Conservation (phyloP, 2,113 vertebrate genomes). For the Acanthisitta chloris region DNA sequence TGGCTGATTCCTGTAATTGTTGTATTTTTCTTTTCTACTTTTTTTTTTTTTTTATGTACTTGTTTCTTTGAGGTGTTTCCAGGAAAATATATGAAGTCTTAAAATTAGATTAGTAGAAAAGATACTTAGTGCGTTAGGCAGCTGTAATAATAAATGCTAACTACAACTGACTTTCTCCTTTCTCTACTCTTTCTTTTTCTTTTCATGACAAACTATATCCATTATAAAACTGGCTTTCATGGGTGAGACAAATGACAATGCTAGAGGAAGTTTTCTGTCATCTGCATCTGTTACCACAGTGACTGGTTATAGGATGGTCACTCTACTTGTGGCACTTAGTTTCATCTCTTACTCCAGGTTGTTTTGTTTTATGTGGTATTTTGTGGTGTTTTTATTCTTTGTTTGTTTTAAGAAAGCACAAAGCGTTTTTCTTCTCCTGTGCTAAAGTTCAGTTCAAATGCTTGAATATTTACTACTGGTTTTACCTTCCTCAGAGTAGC, state of each 20-base stretch:
- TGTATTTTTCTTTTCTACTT: background rate
- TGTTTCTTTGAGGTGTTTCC: background rate
- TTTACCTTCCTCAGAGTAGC: background rate
- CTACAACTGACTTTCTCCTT: background rate
- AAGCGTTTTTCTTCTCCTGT: background rate
- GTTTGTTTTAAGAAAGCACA: background rate
- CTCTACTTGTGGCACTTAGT: too few species aligned
- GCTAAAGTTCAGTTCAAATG: background rate
- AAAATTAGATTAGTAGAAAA: background rate
- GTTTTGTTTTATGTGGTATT: too few species aligned
- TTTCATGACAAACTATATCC: background rate
- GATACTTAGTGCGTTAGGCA: background rate
- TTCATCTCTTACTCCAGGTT: too few species aligned
- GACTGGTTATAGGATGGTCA: background rate
- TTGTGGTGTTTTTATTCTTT: too few species aligned
- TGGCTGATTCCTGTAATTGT: background rate
- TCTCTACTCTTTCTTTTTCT: background rate
- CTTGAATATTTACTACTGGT: background rate
- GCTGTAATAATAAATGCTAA: background rate
- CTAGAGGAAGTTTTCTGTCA: rapidly evolving
- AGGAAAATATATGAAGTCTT: background rate
- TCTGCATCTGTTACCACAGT: background rate
- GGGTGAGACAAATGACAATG: background rate
- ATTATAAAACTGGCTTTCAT: background rate
- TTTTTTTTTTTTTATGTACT: background rate